These are phyloP conservation scores for Leptonema lineaticorne DNA, from an alignment of 1,140 invertebrate genomes.

Conservation along the genomic window DNA sequence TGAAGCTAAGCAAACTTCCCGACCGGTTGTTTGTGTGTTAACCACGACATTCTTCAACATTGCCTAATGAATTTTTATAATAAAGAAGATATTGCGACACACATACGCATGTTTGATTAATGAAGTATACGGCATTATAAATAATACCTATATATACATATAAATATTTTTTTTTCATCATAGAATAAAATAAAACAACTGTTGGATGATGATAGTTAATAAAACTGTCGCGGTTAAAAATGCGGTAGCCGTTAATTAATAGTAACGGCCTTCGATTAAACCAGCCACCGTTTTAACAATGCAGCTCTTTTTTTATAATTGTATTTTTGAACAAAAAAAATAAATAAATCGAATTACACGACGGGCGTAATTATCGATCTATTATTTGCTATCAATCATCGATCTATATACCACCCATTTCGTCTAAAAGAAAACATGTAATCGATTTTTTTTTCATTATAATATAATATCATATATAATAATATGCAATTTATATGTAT, in stretches of 20 bases:
- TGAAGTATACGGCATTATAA: no score
- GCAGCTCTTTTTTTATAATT: no score
- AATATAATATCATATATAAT: no score
- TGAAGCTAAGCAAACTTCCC: not conserved
- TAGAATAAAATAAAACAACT: not conserved
- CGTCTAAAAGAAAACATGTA: no score
- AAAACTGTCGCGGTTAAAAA: slow-evolving; percentile 31
- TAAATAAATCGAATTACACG: no score
- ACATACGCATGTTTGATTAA: slow-evolving; percentile 1
- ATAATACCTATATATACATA: not conserved
- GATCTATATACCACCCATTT: no score
- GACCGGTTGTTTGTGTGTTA: not conserved
- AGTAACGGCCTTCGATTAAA: slow-evolving; percentile 1
- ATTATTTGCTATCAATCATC: no score
- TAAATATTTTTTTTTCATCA: not conserved
- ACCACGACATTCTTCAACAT: slow-evolving; percentile 18
- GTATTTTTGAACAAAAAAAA: no score
- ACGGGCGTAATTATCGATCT: no score
- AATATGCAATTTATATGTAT: no score
- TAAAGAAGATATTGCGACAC: slow-evolving; percentile 28
- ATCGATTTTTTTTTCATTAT: no score
- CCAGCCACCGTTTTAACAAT: not conserved
- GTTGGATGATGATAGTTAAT: slow-evolving; percentile 2
- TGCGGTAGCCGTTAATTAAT: slow-evolving; percentile 27
- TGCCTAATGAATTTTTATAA: slow-evolving; percentile 34